phyloP scores from a whole-genome alignment of 2,113 vertebrate species.

The Todiramphus chloris region DNA sequence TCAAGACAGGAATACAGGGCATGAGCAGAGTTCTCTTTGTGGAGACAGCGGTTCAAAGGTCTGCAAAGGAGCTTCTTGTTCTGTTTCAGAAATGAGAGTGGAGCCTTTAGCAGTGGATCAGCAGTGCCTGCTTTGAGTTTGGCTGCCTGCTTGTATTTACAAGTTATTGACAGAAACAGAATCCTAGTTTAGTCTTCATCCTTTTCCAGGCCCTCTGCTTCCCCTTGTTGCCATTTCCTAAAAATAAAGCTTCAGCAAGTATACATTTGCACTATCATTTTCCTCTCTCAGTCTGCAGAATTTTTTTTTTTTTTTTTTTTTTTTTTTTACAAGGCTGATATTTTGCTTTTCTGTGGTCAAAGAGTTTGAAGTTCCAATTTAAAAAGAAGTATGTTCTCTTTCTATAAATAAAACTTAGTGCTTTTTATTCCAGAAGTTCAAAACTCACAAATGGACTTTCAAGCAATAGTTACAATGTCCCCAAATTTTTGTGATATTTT shows the following conservation, averaged over 20 bases:
- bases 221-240: neutral
- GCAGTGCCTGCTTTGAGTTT: neutral
- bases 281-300: neutral
- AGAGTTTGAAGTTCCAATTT: neutral
- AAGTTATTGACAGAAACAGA: neutral
- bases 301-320: neutral
- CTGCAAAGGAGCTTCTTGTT: neutral
- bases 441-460: neutral
- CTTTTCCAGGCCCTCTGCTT: neutral
- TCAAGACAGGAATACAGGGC: neutral
- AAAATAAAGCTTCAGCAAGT: neutral
- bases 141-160: neutral
- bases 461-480: neutral
- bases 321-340: neutral
- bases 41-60: neutral
- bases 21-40: neutral
- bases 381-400: neutral
- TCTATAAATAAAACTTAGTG: neutral
- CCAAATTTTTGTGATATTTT: neutral
- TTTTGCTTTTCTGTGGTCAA: neutral
- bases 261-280: neutral
- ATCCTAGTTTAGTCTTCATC: neutral
- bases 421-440: neutral
- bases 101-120: neutral
- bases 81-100: neutral